These are phyloP conservation scores for Sminthurinus aureus DNA, from an alignment of 2,888 invertebrate genomes.

Conservation along the genomic window DNA sequence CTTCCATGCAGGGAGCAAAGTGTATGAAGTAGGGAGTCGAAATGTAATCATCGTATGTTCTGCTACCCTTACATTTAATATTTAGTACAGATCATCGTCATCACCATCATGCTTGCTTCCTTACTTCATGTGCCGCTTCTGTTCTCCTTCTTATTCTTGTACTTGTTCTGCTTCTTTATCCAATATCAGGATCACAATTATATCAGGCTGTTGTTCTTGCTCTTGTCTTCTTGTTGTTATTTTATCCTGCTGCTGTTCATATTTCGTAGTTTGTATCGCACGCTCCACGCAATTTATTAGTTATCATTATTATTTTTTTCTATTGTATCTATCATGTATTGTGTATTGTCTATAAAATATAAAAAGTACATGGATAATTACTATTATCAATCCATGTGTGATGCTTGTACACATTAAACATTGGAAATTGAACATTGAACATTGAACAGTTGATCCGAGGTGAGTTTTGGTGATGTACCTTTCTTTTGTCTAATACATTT, in stretches of 20 bases:
- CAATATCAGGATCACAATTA: no score
- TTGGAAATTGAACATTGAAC: no score
- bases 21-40: not conserved
- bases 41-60: not conserved
- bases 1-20: not conserved
- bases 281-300: constrained; percentile 1
- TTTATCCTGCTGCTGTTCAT: not conserved
- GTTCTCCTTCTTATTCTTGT: not conserved
- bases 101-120: no score
- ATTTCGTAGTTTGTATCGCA: not conserved
- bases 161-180: no score
- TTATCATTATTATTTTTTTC: constrained; percentile 13
- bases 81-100: constrained; percentile 6
- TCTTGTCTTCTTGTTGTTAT: not conserved
- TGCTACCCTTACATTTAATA: constrained; percentile 22
- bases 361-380: not conserved
- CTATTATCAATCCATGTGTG: not conserved
- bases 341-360: not conserved
- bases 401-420: no score
- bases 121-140: constrained; percentile 11
- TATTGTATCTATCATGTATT: not conserved
- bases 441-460: not conserved
- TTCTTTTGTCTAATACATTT: not conserved
- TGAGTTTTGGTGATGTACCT: not conserved
- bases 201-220: not conserved